A percentile compares a stretch with the other conserved stretches of the same genome.
These are phyloP conservation scores for Malurus elegans DNA, from an alignment of 2,113 vertebrate species.

Conservation along the genomic window DNA sequence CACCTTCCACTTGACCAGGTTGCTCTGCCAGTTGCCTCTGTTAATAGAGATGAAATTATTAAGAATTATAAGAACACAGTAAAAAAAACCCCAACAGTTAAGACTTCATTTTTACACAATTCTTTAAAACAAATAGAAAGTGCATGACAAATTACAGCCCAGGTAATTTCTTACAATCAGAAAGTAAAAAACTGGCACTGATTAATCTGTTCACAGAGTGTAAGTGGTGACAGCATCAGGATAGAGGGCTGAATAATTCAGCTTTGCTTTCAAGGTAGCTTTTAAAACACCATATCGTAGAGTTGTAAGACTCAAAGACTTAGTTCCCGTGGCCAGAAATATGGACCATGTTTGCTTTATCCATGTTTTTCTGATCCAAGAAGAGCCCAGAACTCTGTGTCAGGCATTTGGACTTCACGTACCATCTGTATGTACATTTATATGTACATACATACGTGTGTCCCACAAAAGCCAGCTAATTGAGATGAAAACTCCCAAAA, in stretches of 20 bases:
- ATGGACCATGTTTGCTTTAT: not conserved
- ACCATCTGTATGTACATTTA: not conserved
- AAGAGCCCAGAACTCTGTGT: not conserved
- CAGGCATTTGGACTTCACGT: not conserved
- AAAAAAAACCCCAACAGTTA: not conserved
- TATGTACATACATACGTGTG: accelerated
- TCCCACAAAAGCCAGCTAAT: not conserved
- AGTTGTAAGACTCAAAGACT: not conserved
- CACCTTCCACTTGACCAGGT: not conserved
- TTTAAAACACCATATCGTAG: not conserved
- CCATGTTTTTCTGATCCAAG: not conserved
- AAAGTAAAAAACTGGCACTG: not conserved
- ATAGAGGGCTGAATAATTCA: not conserved
- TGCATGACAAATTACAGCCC: not conserved
- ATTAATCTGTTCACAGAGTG: not conserved
- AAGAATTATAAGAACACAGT: not conserved
- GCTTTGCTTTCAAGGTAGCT: not conserved
- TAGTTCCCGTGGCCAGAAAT: not conserved
- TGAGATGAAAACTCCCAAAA: not conserved
- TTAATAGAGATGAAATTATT: not conserved
- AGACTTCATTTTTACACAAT: not conserved
- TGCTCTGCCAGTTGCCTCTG: not conserved
- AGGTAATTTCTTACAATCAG: not conserved
- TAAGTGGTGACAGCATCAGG: not conserved
- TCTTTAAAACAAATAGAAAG: not conserved